These are phyloP conservation scores for Forficula auricularia DNA, from an alignment of 1,140 invertebrate species.

Conservation along the genomic window DNA sequence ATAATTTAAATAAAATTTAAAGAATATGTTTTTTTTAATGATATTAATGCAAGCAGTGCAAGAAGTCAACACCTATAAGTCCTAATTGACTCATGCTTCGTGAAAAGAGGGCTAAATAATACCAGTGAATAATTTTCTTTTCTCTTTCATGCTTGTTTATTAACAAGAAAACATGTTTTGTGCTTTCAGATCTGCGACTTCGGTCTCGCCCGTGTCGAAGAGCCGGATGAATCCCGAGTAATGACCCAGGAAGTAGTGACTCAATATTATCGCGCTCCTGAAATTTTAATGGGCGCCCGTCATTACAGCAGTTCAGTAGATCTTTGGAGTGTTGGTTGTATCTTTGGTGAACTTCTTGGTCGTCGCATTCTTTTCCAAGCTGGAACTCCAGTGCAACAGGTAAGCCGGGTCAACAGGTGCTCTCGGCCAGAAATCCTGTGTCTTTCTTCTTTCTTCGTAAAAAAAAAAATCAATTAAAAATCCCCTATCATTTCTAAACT, in stretches of 20 bases:
- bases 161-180: no score
- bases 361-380: conserved; percentile 94
- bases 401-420: conserved; percentile 22
- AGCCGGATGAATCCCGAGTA: conserved; percentile 74
- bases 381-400: conserved; percentile 84
- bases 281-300: conserved; percentile 93
- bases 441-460: not conserved
- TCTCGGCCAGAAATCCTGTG: not conserved
- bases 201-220: conserved; percentile 83
- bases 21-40: no score
- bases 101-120: no score
- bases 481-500: no score
- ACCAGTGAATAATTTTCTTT: no score
- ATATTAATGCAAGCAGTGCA: no score
- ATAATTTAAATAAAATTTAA: no score
- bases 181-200: conserved; percentile 93
- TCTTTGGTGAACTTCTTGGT: conserved; percentile 91
- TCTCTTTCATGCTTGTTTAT: no score
- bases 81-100: no score
- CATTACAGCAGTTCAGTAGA: conserved; percentile 95
- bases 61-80: no score
- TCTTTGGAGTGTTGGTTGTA: conserved; percentile 98
- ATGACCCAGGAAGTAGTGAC: conserved; percentile 99
- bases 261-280: conserved; percentile 96
- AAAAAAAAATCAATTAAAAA: no score